phyloP scores from a whole-genome alignment of 2,888 invertebrate species.

The Chaetogeoica ovagalla region DNA sequence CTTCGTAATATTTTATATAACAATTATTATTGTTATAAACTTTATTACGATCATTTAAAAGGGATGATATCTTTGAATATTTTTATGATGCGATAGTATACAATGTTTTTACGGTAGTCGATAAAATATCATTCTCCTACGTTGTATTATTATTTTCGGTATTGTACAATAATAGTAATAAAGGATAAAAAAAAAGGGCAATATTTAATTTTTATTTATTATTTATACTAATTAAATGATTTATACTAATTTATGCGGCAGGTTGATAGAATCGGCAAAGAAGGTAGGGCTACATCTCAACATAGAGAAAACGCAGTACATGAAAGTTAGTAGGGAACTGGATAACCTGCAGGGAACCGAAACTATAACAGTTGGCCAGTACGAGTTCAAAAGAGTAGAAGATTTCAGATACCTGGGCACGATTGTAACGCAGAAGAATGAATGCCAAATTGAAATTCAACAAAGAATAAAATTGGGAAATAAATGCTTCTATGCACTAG shows the following conservation, averaged over 20 bases:
- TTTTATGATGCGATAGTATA: too few relatives aligned
- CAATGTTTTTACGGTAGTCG: too few relatives aligned
- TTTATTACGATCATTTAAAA: too few relatives aligned
- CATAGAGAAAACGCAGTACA: neutral
- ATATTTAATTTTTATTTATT: too few relatives aligned
- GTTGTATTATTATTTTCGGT: too few relatives aligned
- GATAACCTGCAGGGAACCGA: neutral
- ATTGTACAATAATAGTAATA: too few relatives aligned
- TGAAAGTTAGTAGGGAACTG: conserved; percentile 15
- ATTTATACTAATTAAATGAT: too few relatives aligned
- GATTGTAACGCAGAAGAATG: neutral
- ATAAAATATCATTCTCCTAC: too few relatives aligned
- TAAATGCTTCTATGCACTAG: conserved; percentile 19
- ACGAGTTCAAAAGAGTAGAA: conserved; percentile 17
- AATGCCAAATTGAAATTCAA: conserved; percentile 34
- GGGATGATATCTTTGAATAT: too few relatives aligned
- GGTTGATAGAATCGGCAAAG: conserved; percentile 7
- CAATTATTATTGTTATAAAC: too few relatives aligned
- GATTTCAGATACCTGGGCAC: conserved; percentile 8
- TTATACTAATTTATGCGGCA: conserved; percentile 1
- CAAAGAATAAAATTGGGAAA: conserved; percentile 17
- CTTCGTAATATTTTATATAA: too few relatives aligned
- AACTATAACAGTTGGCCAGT: neutral
- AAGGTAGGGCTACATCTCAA: neutral
- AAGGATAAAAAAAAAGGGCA: too few relatives aligned